Conservation (phyloP, 2,113 vertebrate species). For the Erinaceus europaeus region DNA sequence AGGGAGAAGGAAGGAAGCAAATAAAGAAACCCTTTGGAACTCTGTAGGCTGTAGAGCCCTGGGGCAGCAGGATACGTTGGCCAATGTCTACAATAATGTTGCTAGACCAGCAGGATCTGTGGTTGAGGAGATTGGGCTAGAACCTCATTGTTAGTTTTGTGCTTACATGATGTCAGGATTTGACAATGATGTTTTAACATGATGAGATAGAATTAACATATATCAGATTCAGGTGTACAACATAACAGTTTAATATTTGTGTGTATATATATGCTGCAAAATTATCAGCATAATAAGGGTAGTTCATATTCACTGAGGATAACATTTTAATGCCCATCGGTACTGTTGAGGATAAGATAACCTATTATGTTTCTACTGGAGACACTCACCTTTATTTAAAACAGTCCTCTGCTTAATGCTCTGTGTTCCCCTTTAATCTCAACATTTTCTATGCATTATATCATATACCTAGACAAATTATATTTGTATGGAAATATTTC, state of each 20-base stretch:
- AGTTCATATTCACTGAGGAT: background rate
- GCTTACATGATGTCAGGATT: background rate
- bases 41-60: constrained; percentile 27
- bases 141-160: background rate
- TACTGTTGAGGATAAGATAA: background rate
- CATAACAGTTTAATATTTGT: background rate
- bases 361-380: background rate
- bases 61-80: constrained; percentile 15
- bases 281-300: background rate
- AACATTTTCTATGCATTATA: background rate
- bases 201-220: background rate
- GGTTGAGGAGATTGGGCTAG: background rate
- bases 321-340: background rate
- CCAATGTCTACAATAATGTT: constrained; percentile 8
- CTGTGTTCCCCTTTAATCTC: constrained; percentile 6
- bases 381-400: background rate
- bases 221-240: background rate
- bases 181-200: background rate
- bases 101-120: constrained; percentile 5
- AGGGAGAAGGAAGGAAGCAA: constrained; percentile 63
- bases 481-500: too few species aligned
- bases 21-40: constrained; percentile 62
- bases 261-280: background rate
- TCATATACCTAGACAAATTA: background rate
- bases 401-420: background rate